A percentile compares a stretch with the other conserved stretches of the same genome.
Evolutionary conservation across 2,797 vertebrate species (phyloP).

Genomic region (Falco peregrinus): DNA sequence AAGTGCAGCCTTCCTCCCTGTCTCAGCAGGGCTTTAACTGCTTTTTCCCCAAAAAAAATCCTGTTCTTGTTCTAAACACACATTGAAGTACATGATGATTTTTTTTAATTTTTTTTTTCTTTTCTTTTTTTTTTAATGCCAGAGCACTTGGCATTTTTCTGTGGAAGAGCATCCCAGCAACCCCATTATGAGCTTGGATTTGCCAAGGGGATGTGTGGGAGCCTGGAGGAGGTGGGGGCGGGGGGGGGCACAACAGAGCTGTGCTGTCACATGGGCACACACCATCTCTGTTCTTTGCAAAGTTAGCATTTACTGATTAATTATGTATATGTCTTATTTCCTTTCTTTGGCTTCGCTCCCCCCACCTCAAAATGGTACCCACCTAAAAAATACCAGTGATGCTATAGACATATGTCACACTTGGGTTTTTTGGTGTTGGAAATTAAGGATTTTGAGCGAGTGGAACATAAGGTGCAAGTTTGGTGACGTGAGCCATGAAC

Average conservation of each 20-base stretch:
- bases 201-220: background rate
- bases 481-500: background rate
- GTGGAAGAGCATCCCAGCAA: background rate
- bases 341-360: background rate
- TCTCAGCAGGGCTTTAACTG: rapidly evolving
- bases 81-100: rapidly evolving
- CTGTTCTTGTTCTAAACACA: rapidly evolving
- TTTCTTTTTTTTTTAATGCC: background rate
- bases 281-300: background rate
- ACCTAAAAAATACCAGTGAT: background rate
- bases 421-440: background rate
- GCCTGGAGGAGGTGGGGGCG: background rate
- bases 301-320: background rate
- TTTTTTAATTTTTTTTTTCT: rapidly evolving
- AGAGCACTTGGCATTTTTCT: background rate
- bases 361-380: background rate
- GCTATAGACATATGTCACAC: rapidly evolving
- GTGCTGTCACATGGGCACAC: background rate
- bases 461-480: rapidly evolving
- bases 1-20: background rate
- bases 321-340: background rate
- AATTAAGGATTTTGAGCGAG: background rate
- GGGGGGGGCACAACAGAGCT: rapidly evolving
- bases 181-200: rapidly evolving
- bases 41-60: no score